Conservation (phyloP, 2,888 invertebrate genomes). For the Helleia helle region DNA sequence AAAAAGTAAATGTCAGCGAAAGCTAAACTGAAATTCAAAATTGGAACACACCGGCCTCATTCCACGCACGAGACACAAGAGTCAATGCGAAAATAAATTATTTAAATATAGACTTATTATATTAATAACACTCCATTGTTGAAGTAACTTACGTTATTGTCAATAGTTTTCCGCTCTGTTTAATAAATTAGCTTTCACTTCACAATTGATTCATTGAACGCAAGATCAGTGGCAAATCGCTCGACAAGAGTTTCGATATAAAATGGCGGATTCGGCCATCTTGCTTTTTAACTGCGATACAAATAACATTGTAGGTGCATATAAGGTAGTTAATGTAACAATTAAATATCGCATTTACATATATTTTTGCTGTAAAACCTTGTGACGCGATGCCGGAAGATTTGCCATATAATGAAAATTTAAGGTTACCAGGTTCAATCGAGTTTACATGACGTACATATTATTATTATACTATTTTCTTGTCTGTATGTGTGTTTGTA, state of each 20-base stretch:
- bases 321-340: too few species aligned
- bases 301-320: too few species aligned
- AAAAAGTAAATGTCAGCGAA: conserved; percentile 40
- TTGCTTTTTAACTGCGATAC: background rate
- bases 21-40: conserved; percentile 64
- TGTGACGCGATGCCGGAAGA: background rate
- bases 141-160: background rate
- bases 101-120: conserved; percentile 34
- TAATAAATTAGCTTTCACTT: conserved; percentile 61
- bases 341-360: too few species aligned
- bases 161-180: conserved; percentile 47
- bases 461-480: too few species aligned
- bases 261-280: conserved; percentile 3
- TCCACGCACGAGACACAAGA: conserved; percentile 43
- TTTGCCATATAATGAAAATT: background rate
- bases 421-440: too few species aligned
- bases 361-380: too few species aligned
- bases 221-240: conserved; percentile 12
- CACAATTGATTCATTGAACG: conserved; percentile 36
- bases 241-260: too few species aligned
- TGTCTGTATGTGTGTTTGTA: too few species aligned
- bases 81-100: conserved; percentile 48
- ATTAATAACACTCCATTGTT: conserved; percentile 10
- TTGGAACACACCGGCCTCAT: conserved; percentile 64
- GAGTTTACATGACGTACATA: too few species aligned